Evolutionary conservation across 2,888 invertebrate genomes (phyloP), one percentile per base, ranked within the genome.

Genomic region (Drosophila mayaguana): DNA sequence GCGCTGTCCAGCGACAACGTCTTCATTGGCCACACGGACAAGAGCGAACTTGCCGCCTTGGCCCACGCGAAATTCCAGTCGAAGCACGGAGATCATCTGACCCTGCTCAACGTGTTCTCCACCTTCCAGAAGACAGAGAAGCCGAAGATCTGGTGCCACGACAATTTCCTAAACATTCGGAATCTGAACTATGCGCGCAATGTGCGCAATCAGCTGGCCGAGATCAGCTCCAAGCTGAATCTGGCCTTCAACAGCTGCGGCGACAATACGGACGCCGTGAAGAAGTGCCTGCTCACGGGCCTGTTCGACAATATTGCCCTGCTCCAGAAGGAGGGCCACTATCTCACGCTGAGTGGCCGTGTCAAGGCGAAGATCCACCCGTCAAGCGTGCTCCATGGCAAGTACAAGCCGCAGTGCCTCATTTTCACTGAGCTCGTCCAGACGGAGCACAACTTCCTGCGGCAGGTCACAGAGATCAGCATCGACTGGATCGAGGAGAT

Each of bases 51-150:
- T 91, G 97, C 97, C 0, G 90, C 95, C 40, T 94, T 95, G 80
- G 96, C 96, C 0, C 94, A 94, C 75, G 95, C 95, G 85, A 98
- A 98, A 93, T 98, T 98, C 92, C 92, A 95, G 64, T 97, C 98
- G 0, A 94, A 96, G 22, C 95, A 97, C 79, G 99, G 99, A 14
- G 99, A 99, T 93, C 98, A 98, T 91, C 94, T 99, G 48, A 98
- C 97, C 2, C 93, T 98, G 61, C 94, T 99, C 16, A 99, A 98
- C 92, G 96, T 98, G 42, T 98, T 95, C 92, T 95, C 95, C 88
- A 96, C 96, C 6, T 98, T 95, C 92, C 95, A 94, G 81, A 96
- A 95, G 89, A 94, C 95, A 0, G 95, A 95, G 5, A 94, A 95
- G 73, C 95, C 95, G 87, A 96, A 96, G 93, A 67, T 92, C 92